These are phyloP conservation scores for Diplodus sargus DNA, from an alignment of 2,797 vertebrate species.

Conservation along the genomic window DNA sequence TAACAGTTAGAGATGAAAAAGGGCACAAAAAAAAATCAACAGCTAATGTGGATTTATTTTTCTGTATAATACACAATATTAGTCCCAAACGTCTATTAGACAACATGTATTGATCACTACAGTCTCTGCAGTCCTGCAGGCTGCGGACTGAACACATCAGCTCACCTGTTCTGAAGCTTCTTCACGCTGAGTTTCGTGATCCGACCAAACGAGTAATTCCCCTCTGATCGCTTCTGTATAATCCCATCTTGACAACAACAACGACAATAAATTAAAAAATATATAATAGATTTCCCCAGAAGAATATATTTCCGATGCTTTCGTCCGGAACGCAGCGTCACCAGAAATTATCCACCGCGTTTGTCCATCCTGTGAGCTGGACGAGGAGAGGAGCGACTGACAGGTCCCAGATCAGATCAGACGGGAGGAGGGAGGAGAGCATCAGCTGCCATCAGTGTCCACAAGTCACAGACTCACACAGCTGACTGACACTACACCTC, in stretches of 20 bases:
- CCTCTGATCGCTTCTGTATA: slow-evolving; percentile 35
- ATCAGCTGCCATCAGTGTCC: slow-evolving; percentile 19
- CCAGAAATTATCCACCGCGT: slow-evolving; percentile 31
- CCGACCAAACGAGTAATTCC: slow-evolving; percentile 33
- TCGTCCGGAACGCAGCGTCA: slow-evolving; percentile 1
- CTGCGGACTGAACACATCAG: background rate
- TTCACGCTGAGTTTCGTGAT: slow-evolving; percentile 63
- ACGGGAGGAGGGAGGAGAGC: slow-evolving; percentile 67
- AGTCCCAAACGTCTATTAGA: background rate
- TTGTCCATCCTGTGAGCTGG: slow-evolving; percentile 31
- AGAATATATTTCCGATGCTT: slow-evolving; percentile 33
- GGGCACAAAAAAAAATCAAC: background rate
- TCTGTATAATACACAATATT: background rate
- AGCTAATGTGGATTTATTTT: background rate
- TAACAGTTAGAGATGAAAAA: no score
- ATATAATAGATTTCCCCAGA: no score
- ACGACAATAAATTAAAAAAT: background rate
- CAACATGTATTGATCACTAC: no score
- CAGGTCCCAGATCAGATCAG: slow-evolving; percentile 64
- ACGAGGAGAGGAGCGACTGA: slow-evolving; percentile 29
- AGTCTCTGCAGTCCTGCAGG: no score
- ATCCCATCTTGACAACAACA: slow-evolving; percentile 66
- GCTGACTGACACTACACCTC: no score
- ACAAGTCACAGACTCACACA: background rate
- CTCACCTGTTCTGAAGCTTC: slow-evolving; percentile 68